Evolutionary conservation across 92 coral and sea anemone genomes (phyloP).

Genomic region (Chrysogorgia sp.): DNA sequence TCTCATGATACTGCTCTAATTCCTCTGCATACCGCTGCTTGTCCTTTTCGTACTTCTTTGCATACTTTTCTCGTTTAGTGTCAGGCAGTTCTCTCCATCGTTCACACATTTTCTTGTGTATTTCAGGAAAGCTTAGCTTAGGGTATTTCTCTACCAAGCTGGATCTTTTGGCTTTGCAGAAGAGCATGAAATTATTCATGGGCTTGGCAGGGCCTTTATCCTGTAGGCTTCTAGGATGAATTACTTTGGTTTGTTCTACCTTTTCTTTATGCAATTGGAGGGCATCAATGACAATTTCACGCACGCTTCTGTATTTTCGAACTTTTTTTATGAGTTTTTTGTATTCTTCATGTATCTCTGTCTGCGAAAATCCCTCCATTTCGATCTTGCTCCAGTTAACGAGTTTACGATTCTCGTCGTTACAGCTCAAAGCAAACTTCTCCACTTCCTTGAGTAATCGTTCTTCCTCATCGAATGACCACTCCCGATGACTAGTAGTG

Average conservation of each 20-base stretch:
- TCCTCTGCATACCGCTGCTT: not conserved
- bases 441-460: slow-evolving; percentile 12
- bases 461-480: slow-evolving; percentile 11
- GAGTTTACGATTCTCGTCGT: not conserved
- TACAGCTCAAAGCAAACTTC: not conserved
- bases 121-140: not conserved
- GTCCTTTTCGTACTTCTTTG: slow-evolving; percentile 8
- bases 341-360: slow-evolving; percentile 18
- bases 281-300: slow-evolving; percentile 12
- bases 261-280: not conserved
- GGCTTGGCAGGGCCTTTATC: not conserved
- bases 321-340: slow-evolving; percentile 16
- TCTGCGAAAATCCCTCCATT: slow-evolving; percentile 8
- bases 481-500: not conserved
- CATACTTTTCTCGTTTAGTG: slow-evolving; percentile 15
- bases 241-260: too few species aligned
- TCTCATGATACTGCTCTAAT: not conserved
- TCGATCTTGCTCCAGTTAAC: not conserved
- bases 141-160: slow-evolving; percentile 30
- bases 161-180: slow-evolving; percentile 35
- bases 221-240: not conserved
- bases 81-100: slow-evolving; percentile 16
- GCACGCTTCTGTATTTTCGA: not conserved
- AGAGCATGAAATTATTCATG: slow-evolving; percentile 4
- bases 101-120: slow-evolving; percentile 29